Percentiles rank a stretch among this genome's conserved stretches.
These are phyloP conservation scores for Rhipidura dahli DNA, from an alignment of 2,113 vertebrate genomes.

Conservation along the genomic window DNA sequence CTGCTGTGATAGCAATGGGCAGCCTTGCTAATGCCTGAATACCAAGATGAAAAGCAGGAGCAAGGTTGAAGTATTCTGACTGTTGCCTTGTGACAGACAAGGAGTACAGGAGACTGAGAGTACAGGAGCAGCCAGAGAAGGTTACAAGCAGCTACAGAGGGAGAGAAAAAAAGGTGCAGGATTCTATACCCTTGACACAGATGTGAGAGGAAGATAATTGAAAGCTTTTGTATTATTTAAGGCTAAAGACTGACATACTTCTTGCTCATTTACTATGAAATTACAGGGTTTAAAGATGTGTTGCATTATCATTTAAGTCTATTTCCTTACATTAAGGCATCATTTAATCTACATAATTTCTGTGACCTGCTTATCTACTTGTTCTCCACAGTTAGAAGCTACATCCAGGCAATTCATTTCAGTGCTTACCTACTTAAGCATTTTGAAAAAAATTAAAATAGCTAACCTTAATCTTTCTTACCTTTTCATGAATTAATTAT, in stretches of 20 bases:
- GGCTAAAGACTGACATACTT: not conserved
- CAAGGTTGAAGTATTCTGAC: not conserved
- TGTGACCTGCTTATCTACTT: not conserved
- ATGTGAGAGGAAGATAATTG: not conserved
- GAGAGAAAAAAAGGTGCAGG: not conserved
- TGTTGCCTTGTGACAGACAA: not conserved
- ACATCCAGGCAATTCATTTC: not conserved
- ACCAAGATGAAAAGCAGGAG: not conserved
- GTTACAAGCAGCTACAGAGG: not conserved
- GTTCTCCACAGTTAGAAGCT: not conserved
- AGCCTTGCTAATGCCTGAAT: not conserved
- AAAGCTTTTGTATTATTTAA: not conserved
- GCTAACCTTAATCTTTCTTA: not conserved
- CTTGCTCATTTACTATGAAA: not conserved
- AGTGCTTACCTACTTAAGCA: not conserved
- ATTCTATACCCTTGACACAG: not conserved
- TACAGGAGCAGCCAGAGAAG: not conserved
- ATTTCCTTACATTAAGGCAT: not conserved
- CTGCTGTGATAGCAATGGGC: not conserved
- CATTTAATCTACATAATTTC: not conserved
- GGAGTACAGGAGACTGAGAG: rapidly evolving
- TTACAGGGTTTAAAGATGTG: not conserved
- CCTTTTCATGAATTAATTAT: not conserved
- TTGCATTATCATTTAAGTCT: not conserved
- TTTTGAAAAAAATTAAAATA: not conserved